Base-by-base conservation (phyloP, 2,888 invertebrate species). In the Morpho achilles region DNA sequence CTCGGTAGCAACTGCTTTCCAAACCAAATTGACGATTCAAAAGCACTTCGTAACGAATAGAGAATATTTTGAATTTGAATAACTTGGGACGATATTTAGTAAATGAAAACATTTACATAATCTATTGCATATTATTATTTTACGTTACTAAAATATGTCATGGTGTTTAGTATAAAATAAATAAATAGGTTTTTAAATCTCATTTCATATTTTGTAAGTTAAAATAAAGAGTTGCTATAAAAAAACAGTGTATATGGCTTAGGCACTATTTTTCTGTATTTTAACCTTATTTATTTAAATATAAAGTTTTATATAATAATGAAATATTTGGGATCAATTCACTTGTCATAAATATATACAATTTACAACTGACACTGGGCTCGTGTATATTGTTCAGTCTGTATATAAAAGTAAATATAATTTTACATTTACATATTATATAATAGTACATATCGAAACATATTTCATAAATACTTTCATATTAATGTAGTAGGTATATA, bases 201-300 rank as follows among this genome's bases (percentile, higher is more conserved):
- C 53, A 56, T 58, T 58, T 42, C 49, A 56, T 40, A 54, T 58
- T 42, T 22, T 50, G n/a, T 40, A 43, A n/a, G n/a, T 49, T 53
- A 53, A 57, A 56, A 47, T 58, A 50, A 58, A 61, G 49, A 48
- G 49, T 61, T 43, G 50, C 61, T 57, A 51, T 60, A 53, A 59
- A 63, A 61, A 63, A 58, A 51, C 54, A 50, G 43, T 63, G 58
- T 60, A 60, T 59, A 59, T 60, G 58, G 59, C 58, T 58, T 64
- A 62, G 58, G 60, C 62, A 62, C 62, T 64, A 62, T 46, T 56
- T 62, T 64, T 62, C 64, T 64, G 64, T 62, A 58, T 56, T 60
- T 61, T 53, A 47, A 54, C 50, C 16, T 55, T 55, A 47, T 41
- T 47, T 55, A 57, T 54, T 43, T 48, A 42, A 3, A 9, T 7